A percentile compares a stretch with the other conserved stretches of the same genome.
phyloP scores from a whole-genome alignment of 2,888 invertebrate genomes.

The Bruchidius siliquastri region DNA sequence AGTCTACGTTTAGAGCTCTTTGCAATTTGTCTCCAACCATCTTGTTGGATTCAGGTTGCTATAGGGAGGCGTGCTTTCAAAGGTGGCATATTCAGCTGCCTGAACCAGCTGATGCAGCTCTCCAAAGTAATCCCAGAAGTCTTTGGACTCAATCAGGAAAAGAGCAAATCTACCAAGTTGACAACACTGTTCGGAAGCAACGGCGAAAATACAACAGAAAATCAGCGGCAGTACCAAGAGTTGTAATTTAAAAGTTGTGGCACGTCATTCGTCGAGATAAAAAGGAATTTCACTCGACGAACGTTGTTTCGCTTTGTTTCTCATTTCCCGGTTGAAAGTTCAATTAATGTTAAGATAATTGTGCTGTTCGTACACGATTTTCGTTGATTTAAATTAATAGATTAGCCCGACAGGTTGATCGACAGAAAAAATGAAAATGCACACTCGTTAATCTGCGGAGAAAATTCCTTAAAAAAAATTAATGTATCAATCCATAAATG shows the following conservation, averaged over 20 bases:
- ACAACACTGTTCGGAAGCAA: not conserved
- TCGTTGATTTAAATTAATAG: not conserved
- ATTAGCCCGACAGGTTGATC: not conserved
- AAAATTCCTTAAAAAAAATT: not conserved
- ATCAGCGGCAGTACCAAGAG: not conserved
- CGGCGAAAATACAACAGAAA: not conserved
- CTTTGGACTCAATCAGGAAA: too few species aligned
- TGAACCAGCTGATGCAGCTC: too few species aligned
- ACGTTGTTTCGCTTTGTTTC: not conserved
- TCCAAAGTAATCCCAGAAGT: too few species aligned
- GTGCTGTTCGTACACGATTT: not conserved
- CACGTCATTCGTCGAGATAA: not conserved
- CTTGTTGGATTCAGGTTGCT: too few species aligned
- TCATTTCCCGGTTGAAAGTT: not conserved
- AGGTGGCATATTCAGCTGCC: too few species aligned
- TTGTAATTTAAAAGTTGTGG: not conserved
- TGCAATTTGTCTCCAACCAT: too few species aligned
- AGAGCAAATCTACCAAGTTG: not conserved
- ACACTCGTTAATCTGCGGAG: not conserved
- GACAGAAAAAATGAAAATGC: not conserved
- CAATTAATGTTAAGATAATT: not conserved
- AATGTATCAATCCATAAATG: not conserved
- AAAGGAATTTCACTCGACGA: not conserved
- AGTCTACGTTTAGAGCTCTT: too few species aligned
- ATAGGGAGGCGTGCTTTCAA: too few species aligned